Evolutionary conservation across 1,140 invertebrate genomes (phyloP), one percentile per base, ranked within the genome.

Genomic region (Proctacanthus coquilletti): DNA sequence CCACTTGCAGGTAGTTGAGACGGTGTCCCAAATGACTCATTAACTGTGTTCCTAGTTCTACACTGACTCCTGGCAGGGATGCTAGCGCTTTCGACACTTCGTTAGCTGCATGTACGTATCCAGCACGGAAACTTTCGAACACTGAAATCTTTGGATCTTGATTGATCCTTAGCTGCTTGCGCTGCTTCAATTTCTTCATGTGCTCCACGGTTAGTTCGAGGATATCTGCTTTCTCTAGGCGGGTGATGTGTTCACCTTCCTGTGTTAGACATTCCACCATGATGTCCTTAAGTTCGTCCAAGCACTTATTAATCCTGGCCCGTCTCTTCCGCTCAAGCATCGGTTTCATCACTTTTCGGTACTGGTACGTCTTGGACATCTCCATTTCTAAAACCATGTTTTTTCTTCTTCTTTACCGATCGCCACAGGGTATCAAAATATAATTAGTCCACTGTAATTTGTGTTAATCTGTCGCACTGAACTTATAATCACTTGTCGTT

Each of bases 221-320:
- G 49, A 91, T 86, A 54, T 91, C 86, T 27, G 86, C 86, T 64
- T 92, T 92, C 62, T 91, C 86, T 54, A 89, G 61, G 56, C 88
- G 86, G 47, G 80, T 82, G 38, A 83, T 71, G 50, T 82, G 80
- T 55, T 82, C 80, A 21, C 78, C 78, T 59, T 83, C 79, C 42
- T 60, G 56, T 4, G 52, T 58, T 6, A 54, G 34, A 33, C 55
- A 57, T 43, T 54, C 55, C 21, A 57, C 73, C 70, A 89, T 82
- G 18, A 91, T 72, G 49, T 80, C 77, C 60, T 89, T 89, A 18
- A 92, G 65, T 58, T 91, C 83, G 39, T 85, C 80, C 40, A 92
- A 65, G 52, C 82, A 89, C 41, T 78, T 71, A 56, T 92, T 92
- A 50, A 92, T 92, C 44, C 87, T 68, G 11, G 85, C 86, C n/a